phyloP scores from a whole-genome alignment of 2,888 invertebrate genomes.

The Troides oblongomaculatus region DNA sequence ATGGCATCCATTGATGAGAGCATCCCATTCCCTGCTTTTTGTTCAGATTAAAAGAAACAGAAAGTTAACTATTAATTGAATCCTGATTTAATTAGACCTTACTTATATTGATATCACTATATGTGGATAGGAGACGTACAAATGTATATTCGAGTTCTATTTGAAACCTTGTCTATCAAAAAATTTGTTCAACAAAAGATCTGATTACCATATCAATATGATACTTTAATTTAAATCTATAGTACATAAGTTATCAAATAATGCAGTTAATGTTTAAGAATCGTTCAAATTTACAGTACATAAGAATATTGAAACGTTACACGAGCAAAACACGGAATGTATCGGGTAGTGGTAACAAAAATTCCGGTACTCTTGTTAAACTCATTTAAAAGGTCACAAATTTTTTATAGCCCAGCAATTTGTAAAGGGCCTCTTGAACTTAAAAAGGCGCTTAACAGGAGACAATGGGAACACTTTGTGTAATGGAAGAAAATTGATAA shows the following conservation, averaged over 20 bases:
- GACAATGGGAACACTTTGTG: conserved; percentile 67
- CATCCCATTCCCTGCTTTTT: background rate
- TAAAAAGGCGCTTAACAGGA: conserved; percentile 41
- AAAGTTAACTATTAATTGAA: background rate
- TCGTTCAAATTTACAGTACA: too few relatives aligned
- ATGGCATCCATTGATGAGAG: conserved; percentile 9
- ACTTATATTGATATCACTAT: background rate
- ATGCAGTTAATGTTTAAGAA: too few relatives aligned
- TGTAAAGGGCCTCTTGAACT: conserved; percentile 35
- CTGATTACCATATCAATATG: too few relatives aligned
- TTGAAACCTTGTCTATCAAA: too few relatives aligned
- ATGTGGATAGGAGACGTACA: background rate
- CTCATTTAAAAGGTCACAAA: conserved; percentile 15
- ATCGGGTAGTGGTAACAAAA: background rate
- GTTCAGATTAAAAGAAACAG: background rate
- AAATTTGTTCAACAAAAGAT: too few relatives aligned
- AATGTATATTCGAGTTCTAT: too few relatives aligned
- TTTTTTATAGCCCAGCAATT: conserved; percentile 28
- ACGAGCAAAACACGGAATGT: background rate
- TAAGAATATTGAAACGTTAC: too few relatives aligned
- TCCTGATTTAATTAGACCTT: background rate
- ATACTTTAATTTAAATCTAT: too few relatives aligned
- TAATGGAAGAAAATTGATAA: conserved; percentile 68
- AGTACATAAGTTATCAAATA: too few relatives aligned
- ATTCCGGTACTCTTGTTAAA: background rate